phyloP scores from a whole-genome alignment of 1,140 invertebrate genomes.

The Nymphalis io region DNA sequence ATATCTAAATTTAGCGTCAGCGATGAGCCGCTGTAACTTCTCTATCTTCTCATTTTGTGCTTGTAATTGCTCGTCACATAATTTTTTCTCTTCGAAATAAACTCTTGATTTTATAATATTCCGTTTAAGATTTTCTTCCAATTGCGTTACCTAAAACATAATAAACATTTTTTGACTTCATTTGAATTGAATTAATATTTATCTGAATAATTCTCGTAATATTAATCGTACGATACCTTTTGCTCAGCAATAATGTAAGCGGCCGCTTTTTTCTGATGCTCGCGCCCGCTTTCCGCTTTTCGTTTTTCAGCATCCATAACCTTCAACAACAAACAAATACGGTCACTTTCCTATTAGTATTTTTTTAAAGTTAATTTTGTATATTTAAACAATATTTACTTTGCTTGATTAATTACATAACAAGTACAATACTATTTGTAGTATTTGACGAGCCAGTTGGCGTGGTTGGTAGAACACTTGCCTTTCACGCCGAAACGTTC shows the following conservation, averaged over 20 bases:
- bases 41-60: conserved; percentile 93
- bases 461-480: no score
- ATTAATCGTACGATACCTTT: conserved; percentile 76
- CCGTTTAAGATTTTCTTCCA: conserved; percentile 89
- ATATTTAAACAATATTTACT: no score
- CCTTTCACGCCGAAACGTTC: no score
- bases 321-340: conserved; percentile 75
- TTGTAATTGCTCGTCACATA: conserved; percentile 94
- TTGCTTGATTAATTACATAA: no score
- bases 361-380: no score
- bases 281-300: conserved; percentile 91
- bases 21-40: conserved; percentile 89
- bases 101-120: conserved; percentile 92
- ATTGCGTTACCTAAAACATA: conserved; percentile 82
- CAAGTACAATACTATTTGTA: no score
- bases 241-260: conserved; percentile 89
- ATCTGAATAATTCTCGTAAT: not conserved
- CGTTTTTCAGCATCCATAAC: conserved; percentile 96
- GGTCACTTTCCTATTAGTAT: no score
- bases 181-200: no score
- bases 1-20: conserved; percentile 91
- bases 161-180: not conserved
- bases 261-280: conserved; percentile 90
- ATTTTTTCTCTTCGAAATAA: conserved; percentile 96
- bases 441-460: no score